Evolutionary conservation across 1,140 invertebrate species (phyloP).

Genomic region (Drosophila sulfurigaster): DNA sequence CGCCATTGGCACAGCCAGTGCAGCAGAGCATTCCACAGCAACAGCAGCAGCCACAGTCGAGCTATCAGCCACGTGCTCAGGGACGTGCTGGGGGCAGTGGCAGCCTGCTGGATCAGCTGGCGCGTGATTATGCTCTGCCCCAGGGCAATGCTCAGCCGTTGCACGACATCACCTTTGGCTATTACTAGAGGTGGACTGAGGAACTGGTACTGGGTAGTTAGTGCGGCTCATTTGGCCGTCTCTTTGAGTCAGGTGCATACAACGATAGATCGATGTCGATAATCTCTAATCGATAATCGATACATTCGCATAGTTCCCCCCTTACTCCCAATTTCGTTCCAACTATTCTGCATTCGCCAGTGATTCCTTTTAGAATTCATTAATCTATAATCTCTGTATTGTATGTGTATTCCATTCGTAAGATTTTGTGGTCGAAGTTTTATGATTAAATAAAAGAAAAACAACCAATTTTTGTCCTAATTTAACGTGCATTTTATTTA

Average conservation of each 20-base stretch:
- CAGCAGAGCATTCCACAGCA: constrained; percentile 51
- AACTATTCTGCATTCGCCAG: constrained; percentile 25
- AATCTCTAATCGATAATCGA: constrained; percentile 13
- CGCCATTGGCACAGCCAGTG: constrained; percentile 62
- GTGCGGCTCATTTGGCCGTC: constrained; percentile 17
- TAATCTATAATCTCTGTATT: constrained; percentile 28
- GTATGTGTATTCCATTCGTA: constrained; percentile 39
- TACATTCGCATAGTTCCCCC: neutral
- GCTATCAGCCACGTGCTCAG: constrained; percentile 83
- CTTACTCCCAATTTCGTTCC: constrained; percentile 26
- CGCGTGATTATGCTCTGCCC: constrained; percentile 91
- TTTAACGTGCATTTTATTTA: neutral
- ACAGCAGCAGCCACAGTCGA: constrained; percentile 64
- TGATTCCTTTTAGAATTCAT: constrained; percentile 32
- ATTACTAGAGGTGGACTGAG: constrained; percentile 86
- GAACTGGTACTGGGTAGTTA: constrained; percentile 31
- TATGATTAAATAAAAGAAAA: constrained; percentile 32
- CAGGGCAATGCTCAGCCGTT: constrained; percentile 88
- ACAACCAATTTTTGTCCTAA: constrained; percentile 30
- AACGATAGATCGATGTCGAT: constrained; percentile 27
- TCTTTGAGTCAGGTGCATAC: constrained; percentile 54
- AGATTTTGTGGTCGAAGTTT: constrained; percentile 34
- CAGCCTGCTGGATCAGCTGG: constrained; percentile 92
- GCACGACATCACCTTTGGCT: constrained; percentile 93
- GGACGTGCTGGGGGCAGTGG: constrained; percentile 85